Percentiles rank a stretch among this genome's conserved stretches.
These are phyloP conservation scores for Microtus richardsoni DNA, from an alignment of 2,113 vertebrate genomes.

Conservation along the genomic window DNA sequence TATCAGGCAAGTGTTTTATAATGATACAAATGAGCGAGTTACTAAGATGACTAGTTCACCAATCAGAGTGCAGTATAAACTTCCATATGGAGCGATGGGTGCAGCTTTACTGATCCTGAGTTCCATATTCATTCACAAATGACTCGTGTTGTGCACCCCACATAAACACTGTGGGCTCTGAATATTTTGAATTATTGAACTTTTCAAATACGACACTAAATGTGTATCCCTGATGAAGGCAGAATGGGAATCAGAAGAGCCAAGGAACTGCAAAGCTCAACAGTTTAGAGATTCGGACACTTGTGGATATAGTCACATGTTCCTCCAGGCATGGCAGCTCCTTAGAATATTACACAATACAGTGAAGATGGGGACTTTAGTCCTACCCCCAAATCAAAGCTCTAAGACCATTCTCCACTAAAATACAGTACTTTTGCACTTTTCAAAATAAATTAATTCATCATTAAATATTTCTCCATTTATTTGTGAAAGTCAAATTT, in stretches of 20 bases:
- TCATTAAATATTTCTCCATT: constrained; percentile 37
- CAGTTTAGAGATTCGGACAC: not conserved
- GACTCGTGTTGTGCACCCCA: not conserved
- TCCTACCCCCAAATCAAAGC: not conserved
- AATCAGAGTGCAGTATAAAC: not conserved
- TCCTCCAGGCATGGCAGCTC: not conserved
- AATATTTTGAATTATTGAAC: not conserved
- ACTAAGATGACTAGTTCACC: not conserved
- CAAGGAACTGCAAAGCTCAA: not conserved
- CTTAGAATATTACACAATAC: not conserved
- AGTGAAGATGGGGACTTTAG: not conserved
- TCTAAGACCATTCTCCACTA: not conserved
- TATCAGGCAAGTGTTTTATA: not conserved
- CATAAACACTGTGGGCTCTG: not conserved
- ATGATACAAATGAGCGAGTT: accelerated
- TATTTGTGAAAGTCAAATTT: constrained; percentile 61
- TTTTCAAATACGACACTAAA: not conserved
- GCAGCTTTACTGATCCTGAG: not conserved
- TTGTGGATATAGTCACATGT: not conserved
- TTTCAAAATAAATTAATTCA: not conserved
- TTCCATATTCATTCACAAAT: not conserved
- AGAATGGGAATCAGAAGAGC: not conserved
- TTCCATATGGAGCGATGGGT: not conserved
- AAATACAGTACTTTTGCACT: not conserved
- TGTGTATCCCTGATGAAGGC: not conserved